Conservation (phyloP, 2,797 vertebrate species). For the Champsocephalus esox region DNA sequence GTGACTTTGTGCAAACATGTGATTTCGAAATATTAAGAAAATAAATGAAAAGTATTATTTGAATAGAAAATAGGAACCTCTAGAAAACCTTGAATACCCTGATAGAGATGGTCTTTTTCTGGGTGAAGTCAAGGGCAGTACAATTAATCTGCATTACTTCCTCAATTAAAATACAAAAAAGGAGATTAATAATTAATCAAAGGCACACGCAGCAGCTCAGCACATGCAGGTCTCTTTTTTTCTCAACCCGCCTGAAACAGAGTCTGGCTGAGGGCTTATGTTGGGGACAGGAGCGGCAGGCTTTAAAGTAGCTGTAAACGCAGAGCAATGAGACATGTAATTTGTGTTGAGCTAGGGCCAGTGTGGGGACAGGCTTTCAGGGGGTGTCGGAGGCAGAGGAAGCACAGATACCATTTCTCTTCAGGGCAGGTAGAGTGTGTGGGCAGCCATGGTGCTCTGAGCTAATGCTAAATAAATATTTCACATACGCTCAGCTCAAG, state of each 20-base stretch:
- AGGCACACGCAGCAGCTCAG: slow-evolving; percentile 59
- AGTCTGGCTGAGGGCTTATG: slow-evolving; percentile 71
- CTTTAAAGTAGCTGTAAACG: slow-evolving; percentile 80
- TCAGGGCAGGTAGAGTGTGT: slow-evolving; percentile 83
- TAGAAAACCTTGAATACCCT: slow-evolving; percentile 39
- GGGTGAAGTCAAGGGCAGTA: slow-evolving; percentile 70
- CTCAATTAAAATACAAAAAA: slow-evolving; percentile 73
- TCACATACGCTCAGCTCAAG: slow-evolving; percentile 83
- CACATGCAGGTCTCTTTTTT: slow-evolving; percentile 50
- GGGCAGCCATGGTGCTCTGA: slow-evolving; percentile 78
- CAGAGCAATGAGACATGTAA: slow-evolving; percentile 85
- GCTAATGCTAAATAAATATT: slow-evolving; percentile 85
- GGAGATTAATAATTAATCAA: slow-evolving; percentile 76
- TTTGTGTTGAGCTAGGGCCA: slow-evolving; percentile 79
- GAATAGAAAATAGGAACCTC: slow-evolving; percentile 16
- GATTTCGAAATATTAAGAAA: slow-evolving; percentile 18
- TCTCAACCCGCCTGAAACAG: slow-evolving; percentile 43
- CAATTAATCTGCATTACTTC: slow-evolving; percentile 69
- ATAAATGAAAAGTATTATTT: slow-evolving; percentile 29
- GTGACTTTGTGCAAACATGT: slow-evolving; percentile 11
- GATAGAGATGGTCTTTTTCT: slow-evolving; percentile 53
- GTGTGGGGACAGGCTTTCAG: slow-evolving; percentile 81
- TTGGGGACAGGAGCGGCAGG: slow-evolving; percentile 67
- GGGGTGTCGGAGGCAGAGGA: slow-evolving; percentile 78
- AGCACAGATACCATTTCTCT: slow-evolving; percentile 83